phyloP scores from a whole-genome alignment of 2,113 vertebrate species.

The Mormoops blainvillei region DNA sequence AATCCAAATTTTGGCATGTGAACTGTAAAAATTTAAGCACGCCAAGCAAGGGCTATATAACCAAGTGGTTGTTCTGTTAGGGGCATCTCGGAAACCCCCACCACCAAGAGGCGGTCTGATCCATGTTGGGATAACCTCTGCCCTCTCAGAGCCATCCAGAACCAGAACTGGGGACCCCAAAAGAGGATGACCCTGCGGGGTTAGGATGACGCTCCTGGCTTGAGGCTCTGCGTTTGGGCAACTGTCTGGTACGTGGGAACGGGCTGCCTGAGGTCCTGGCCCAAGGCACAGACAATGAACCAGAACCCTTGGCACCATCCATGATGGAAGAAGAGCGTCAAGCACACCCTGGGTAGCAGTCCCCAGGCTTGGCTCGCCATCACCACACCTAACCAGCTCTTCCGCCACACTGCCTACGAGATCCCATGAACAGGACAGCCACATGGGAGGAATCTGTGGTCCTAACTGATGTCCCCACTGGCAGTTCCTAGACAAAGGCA shows the following conservation, averaged over 20 bases:
- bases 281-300: neutral
- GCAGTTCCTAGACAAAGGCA: neutral
- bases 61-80: neutral
- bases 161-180: neutral
- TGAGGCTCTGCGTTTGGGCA: neutral
- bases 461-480: neutral
- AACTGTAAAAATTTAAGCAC: neutral
- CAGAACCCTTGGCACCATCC: neutral
- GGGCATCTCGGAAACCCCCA: neutral
- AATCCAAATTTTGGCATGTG: neutral
- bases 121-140: neutral
- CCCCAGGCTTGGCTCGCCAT: neutral
- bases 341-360: neutral
- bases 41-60: neutral
- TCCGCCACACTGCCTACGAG: neutral
- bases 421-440: neutral
- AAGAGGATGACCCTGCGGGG: neutral
- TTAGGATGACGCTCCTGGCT: neutral
- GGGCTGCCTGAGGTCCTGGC: neutral
- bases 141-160: neutral
- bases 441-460: fast-evolving
- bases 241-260: neutral
- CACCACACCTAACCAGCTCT: neutral
- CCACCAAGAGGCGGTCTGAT: neutral
- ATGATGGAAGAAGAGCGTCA: neutral